Conservation (phyloP, 1,140 invertebrate genomes). For the Capitella teleta region DNA sequence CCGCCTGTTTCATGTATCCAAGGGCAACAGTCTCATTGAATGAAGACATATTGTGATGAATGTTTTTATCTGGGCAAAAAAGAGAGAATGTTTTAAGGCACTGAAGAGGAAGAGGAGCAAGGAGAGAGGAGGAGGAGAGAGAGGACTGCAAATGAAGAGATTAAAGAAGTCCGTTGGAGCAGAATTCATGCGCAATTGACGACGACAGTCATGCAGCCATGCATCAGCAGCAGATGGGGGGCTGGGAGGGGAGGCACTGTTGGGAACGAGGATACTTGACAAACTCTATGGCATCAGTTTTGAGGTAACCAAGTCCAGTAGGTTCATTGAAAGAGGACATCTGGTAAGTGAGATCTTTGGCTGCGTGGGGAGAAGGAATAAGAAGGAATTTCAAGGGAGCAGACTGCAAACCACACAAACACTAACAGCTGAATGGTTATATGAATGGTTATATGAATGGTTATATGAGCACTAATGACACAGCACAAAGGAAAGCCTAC, state of each 20-base stretch:
- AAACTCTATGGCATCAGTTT: constrained; percentile 95
- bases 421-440: too few relatives aligned
- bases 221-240: too few relatives aligned
- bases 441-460: too few relatives aligned
- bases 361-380: constrained; percentile 43
- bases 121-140: too few relatives aligned
- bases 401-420: too few relatives aligned
- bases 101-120: background rate
- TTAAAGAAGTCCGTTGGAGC: too few relatives aligned
- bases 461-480: too few relatives aligned
- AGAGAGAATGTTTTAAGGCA: background rate
- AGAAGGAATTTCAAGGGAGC: too few relatives aligned
- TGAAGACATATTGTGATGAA: constrained; percentile 96
- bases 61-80: constrained; percentile 66
- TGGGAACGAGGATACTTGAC: constrained; percentile 70
- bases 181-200: too few relatives aligned
- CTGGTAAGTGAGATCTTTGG: constrained; percentile 90
- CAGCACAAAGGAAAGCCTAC: constrained; percentile 48
- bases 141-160: too few relatives aligned
- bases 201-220: too few relatives aligned
- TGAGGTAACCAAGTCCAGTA: constrained; percentile 87
- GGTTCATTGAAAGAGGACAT: constrained; percentile 99
- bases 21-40: constrained; percentile 94
- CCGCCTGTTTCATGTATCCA: constrained; percentile 85
- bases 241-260: too few relatives aligned